These are phyloP conservation scores for Numenius phaeopus DNA, from an alignment of 2,797 vertebrate genomes.

Conservation along the genomic window DNA sequence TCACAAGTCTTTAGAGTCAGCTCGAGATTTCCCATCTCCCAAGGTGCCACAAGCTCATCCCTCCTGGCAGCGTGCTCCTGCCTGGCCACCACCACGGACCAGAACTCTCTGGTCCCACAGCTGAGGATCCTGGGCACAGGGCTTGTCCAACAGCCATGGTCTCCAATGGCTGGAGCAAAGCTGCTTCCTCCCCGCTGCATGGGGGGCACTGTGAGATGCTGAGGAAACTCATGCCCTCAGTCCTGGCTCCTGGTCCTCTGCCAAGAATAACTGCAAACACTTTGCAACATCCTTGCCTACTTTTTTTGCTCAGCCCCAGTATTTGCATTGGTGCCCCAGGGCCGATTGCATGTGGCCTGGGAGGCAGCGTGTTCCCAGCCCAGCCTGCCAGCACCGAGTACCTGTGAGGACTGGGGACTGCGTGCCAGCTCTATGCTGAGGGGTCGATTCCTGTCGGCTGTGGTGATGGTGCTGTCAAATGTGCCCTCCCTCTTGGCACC, in stretches of 20 bases:
- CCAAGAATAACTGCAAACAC: background rate
- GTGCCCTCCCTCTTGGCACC: too few relatives aligned
- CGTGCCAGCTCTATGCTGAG: rapidly evolving
- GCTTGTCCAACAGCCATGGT: rapidly evolving
- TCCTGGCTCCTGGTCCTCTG: background rate
- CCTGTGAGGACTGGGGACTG: background rate
- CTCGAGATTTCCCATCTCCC: background rate
- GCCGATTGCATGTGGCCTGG: rapidly evolving
- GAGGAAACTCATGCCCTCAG: background rate
- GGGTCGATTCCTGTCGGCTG: rapidly evolving
- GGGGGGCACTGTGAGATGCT: background rate
- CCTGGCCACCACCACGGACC: background rate
- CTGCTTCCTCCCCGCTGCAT: background rate
- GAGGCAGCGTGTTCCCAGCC: background rate
- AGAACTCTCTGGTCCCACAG: background rate
- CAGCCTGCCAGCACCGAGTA: background rate
- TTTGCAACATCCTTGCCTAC: background rate
- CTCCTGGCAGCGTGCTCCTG: background rate
- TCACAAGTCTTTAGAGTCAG: background rate
- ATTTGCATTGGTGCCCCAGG: rapidly evolving
- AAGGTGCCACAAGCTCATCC: background rate
- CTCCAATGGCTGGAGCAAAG: background rate
- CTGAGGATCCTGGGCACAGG: background rate
- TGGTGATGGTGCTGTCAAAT: background rate
- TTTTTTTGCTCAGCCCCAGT: background rate